Percentiles rank a stretch among this genome's conserved stretches.
Conservation (phyloP, 2,888 invertebrate species). For the Caenorhabditis sp. region DNA sequence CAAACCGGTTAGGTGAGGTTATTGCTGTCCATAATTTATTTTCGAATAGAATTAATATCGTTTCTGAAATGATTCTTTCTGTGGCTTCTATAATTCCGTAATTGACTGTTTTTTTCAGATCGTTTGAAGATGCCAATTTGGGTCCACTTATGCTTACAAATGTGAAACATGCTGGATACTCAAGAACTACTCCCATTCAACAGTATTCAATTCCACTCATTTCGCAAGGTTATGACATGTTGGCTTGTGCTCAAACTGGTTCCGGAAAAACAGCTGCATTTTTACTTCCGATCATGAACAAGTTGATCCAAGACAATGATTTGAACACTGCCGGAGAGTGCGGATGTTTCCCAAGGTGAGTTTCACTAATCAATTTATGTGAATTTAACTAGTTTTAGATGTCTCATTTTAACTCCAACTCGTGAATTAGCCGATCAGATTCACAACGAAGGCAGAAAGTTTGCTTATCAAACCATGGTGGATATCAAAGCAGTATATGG, state of each 20-base stretch:
- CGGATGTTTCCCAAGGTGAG: constrained; percentile 28
- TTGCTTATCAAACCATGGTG: constrained; percentile 74
- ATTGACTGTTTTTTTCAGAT: constrained; percentile 52
- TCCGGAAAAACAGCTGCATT: constrained; percentile 85
- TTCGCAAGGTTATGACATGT: constrained; percentile 82
- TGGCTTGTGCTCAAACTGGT: constrained; percentile 98
- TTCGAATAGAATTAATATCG: too few species aligned
- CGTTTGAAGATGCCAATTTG: constrained; percentile 81
- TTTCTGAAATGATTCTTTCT: too few species aligned
- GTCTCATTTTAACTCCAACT: constrained; percentile 83
- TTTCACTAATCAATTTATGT: too few species aligned
- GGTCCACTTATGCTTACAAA: constrained; percentile 81
- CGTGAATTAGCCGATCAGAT: constrained; percentile 90
- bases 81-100: too few species aligned
- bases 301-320: constrained; percentile 37
- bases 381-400: constrained; percentile 4
- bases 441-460: constrained; percentile 84
- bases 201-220: constrained; percentile 88
- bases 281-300: constrained; percentile 68
- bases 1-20: constrained; percentile 7
- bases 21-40: too few species aligned
- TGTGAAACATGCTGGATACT: constrained; percentile 82
- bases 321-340: constrained; percentile 40
- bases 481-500: constrained; percentile 50
- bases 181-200: constrained; percentile 90